Evolutionary conservation across 2,888 invertebrate genomes (phyloP).

Genomic region (Eucera pruinosa): DNA sequence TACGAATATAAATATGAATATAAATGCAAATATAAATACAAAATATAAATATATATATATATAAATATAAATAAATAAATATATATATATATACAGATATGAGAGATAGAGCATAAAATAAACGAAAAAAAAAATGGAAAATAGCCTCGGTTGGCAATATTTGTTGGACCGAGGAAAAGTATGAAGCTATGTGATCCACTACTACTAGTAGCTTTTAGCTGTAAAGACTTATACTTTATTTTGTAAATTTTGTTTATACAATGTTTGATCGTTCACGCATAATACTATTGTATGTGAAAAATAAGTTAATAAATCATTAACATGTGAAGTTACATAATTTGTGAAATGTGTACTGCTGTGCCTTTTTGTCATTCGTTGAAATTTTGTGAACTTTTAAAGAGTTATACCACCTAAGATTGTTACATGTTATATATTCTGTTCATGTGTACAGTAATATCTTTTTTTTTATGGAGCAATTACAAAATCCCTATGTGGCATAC

Average conservation of each 20-base stretch:
- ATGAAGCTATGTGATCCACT: slow-evolving; percentile 84
- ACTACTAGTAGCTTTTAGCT: slow-evolving; percentile 84
- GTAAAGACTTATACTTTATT: slow-evolving; percentile 84
- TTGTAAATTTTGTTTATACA: slow-evolving; percentile 85
- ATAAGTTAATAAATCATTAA: slow-evolving; percentile 85
- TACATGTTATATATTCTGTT: no score
- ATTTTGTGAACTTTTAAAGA: not conserved
- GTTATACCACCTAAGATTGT: no score
- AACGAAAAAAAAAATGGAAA: slow-evolving; percentile 66
- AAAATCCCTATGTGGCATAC: no score
- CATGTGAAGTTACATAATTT: slow-evolving; percentile 80
- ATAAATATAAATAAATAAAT: slow-evolving; percentile 58
- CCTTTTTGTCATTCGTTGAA: not conserved
- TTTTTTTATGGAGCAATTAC: no score
- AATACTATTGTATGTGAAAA: slow-evolving; percentile 85
- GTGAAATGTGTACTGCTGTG: slow-evolving; percentile 8
- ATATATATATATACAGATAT: slow-evolving; percentile 59
- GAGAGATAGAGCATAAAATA: slow-evolving; percentile 72
- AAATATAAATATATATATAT: slow-evolving; percentile 66
- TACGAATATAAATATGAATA: slow-evolving; percentile 65
- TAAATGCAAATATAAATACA: slow-evolving; percentile 67
- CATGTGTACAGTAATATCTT: no score
- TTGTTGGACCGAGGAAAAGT: slow-evolving; percentile 76
- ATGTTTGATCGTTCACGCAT: slow-evolving; percentile 84
- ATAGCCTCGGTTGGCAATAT: slow-evolving; percentile 71